Base-by-base conservation (phyloP, 2,113 vertebrate genomes). In the Ammospiza nelsoni region DNA sequence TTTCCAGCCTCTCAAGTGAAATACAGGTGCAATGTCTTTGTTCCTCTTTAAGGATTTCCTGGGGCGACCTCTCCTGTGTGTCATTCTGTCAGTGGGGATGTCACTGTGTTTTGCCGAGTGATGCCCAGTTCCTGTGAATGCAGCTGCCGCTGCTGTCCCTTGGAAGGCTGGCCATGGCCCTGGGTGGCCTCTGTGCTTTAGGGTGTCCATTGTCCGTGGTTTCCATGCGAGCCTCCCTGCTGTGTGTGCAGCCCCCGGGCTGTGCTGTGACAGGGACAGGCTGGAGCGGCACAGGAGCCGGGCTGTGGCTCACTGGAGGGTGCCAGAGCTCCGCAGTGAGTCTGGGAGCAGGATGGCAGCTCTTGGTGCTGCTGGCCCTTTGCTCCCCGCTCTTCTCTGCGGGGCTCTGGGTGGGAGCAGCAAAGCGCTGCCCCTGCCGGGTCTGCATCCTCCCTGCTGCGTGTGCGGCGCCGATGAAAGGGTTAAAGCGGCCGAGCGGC, bases 301-400 rank as follows among this genome's bases (percentile, higher is more conserved):
- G 33, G 37, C 5, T 1, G 31, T 2, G 43, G 6, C 43, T 51
- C 52, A 1, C 2, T 3, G n/a, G 10, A 37, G 72, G 48, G 7
- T 49, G 49, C 76, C 48, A 2, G 16, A 16, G 22, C 63, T 37
- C 28, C 13, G 37, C 37, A 37, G 33, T 8, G 31, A 4, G 7
- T 1, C 0, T 8, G 51, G 46, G 7, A 58, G 3, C 41, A 2
- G 0, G 9, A 7, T 1, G n/a, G 68, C 20, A 11, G n/a, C 13
- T 4, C 2, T 6, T 1, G 12, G 9, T 5, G 69, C 25, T 5
- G 18, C 16, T 19, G 44, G 24, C 43, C 33, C 46, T 5, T 11
- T 20, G 6, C 3, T 43, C 23, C 39, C 14, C 0, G 1, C 3
- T 43, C 35, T 16, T 15, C 31, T 35, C 62, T 21, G 28, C 9